Base-by-base conservation (phyloP, 2,113 vertebrate genomes). In the Gymnorhina tibicen region DNA sequence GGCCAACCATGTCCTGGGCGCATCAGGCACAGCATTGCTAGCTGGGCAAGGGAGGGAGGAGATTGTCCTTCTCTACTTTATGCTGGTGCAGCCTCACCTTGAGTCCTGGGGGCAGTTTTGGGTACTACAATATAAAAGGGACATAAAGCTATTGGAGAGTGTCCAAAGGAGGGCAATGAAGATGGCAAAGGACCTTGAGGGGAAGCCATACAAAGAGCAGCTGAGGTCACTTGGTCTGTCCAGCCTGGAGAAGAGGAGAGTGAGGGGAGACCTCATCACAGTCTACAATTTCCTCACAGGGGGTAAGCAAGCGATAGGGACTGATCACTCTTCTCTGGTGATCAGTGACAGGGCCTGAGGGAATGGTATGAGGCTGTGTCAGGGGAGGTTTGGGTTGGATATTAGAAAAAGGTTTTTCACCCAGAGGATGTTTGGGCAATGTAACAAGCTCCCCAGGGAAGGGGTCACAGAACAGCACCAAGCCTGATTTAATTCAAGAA, bases 1-100 rank as follows among this genome's bases (percentile, higher is more conserved):
- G 24, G 13, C 17, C n/a, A 41, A 3, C 0, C 1, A 0, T 32
- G 16, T 47, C 47, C n/a, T 62, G 20, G 14, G 9, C 3, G 4
- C 24, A 19, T 23, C 47, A 62, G 47, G 62, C 24, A 12, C 20
- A 68, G 7, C 10, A 30, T 30, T 3, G 1, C 5, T 33, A 37
- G 53, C 6, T 1, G 0, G n/a, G 10, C 4, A 16, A 75, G 20
- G 39, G 7, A 46, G 16, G 16, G 21, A 46, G 11, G 39, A 14
- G 3, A 60, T 47, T 68, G 46, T 46, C 16, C 20, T 0, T 0
- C 28, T 47, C 53, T 68, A 1, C 11, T 53, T 32, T 82, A 11
- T 1, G 0, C 28, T 75, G 23, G 3, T 7, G 16, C 0, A 0
- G 33, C 39, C 39, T 82, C 24, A 47, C 13, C 23, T 75, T 3